These are phyloP conservation scores for Barnardius zonarius DNA, from an alignment of 2,113 vertebrate genomes.

Conservation along the genomic window DNA sequence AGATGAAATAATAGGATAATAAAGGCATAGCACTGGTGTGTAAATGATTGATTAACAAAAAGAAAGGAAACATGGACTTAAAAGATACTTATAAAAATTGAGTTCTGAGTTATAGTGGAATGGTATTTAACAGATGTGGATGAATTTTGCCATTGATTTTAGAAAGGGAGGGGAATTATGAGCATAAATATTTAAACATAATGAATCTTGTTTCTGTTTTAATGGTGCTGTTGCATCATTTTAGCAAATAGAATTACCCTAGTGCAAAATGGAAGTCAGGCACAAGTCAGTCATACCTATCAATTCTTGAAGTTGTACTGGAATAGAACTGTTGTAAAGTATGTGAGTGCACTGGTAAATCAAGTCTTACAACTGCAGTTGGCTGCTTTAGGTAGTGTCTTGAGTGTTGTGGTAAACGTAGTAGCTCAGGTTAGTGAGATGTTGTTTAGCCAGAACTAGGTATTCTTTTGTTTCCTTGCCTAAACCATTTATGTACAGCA, in stretches of 20 bases:
- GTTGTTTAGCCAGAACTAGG: neutral
- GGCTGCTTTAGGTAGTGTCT: neutral
- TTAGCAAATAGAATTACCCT: neutral
- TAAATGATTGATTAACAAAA: constrained; percentile 18
- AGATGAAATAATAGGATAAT: constrained; percentile 33
- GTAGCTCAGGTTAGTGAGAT: neutral
- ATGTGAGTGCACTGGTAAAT: neutral
- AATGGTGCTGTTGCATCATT: neutral
- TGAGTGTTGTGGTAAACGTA: neutral
- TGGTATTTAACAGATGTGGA: neutral
- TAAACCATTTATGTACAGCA: neutral
- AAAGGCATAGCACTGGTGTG: neutral
- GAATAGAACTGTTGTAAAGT: neutral
- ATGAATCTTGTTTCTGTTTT: neutral
- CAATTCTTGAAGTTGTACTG: neutral
- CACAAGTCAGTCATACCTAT: neutral
- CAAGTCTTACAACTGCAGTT: neutral
- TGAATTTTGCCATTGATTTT: neutral
- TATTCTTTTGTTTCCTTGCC: neutral
- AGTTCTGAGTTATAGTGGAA: neutral
- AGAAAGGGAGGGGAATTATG: neutral
- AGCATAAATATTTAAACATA: neutral
- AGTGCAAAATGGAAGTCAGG: neutral
- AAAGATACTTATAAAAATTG: neutral
- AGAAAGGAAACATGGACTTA: neutral